phyloP scores from a whole-genome alignment of 2,113 vertebrate species.

The Cariama cristata region DNA sequence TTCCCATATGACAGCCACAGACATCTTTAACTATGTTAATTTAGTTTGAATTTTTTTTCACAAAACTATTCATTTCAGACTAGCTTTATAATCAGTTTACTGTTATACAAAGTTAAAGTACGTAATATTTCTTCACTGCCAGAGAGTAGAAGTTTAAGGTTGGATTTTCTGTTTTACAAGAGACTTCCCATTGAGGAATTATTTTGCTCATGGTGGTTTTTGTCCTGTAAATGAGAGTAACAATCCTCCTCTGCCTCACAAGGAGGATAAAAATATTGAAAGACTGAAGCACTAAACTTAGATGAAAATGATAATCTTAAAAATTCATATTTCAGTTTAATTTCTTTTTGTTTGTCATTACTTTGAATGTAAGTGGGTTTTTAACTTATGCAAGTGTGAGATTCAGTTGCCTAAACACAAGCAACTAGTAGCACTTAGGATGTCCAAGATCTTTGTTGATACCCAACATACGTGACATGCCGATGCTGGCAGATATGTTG shows the following conservation, averaged over 20 bases:
- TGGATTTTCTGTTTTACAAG: background rate
- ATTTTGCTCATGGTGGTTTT: background rate
- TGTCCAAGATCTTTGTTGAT: background rate
- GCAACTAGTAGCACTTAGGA: background rate
- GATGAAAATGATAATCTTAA: background rate
- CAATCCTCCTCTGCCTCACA: background rate
- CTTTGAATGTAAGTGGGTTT: background rate
- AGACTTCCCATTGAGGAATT: background rate
- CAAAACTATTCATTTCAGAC: background rate
- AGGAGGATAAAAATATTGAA: background rate
- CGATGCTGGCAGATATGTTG: background rate
- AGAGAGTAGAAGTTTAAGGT: background rate
- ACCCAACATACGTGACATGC: background rate
- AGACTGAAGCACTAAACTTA: background rate
- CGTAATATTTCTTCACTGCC: background rate
- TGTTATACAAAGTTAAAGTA: background rate
- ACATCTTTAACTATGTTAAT: background rate
- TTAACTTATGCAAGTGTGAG: background rate
- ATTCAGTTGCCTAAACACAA: background rate
- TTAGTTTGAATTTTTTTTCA: background rate
- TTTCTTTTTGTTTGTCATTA: background rate
- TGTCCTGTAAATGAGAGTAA: background rate
- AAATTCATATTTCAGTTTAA: background rate
- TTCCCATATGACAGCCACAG: background rate
- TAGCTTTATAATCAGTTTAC: background rate